phyloP scores from a whole-genome alignment of 35 echinoderm and acorn worm genomes.

The Apostichopus japonicus region DNA sequence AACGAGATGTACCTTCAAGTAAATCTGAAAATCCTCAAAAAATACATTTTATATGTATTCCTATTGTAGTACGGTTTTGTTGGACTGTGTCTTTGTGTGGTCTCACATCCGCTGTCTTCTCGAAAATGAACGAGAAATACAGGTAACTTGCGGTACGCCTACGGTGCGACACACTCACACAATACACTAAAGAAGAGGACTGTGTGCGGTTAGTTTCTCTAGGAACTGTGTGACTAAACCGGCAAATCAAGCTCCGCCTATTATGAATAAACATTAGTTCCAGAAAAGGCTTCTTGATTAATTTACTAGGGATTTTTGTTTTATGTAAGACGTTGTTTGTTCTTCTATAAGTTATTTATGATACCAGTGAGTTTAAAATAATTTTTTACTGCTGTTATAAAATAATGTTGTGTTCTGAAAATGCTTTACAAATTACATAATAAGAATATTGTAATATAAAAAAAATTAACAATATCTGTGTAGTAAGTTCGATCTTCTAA shows the following conservation, averaged over 20 bases:
- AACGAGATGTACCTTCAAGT: background rate
- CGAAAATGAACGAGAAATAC: slow-evolving; percentile 45
- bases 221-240: slow-evolving; percentile 49
- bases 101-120: slow-evolving; percentile 35
- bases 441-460: too few species aligned
- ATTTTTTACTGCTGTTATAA: too few species aligned
- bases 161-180: slow-evolving; percentile 37
- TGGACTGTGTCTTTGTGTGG: slow-evolving; percentile 11
- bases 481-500: background rate
- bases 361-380: too few species aligned
- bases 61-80: background rate
- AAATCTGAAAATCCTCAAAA: background rate
- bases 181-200: background rate
- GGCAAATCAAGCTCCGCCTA: background rate
- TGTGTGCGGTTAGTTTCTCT: slow-evolving; percentile 35
- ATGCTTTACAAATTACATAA: background rate
- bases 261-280: slow-evolving; percentile 36
- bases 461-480: background rate
- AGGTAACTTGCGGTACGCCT: slow-evolving; percentile 16
- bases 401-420: background rate
- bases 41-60: slow-evolving; percentile 21
- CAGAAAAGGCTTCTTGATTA: background rate
- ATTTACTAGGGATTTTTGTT: background rate
- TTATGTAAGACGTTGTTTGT: too few species aligned
- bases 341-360: too few species aligned